These are phyloP conservation scores for Callipepla californica DNA, from an alignment of 2,113 vertebrate genomes.

Conservation along the genomic window DNA sequence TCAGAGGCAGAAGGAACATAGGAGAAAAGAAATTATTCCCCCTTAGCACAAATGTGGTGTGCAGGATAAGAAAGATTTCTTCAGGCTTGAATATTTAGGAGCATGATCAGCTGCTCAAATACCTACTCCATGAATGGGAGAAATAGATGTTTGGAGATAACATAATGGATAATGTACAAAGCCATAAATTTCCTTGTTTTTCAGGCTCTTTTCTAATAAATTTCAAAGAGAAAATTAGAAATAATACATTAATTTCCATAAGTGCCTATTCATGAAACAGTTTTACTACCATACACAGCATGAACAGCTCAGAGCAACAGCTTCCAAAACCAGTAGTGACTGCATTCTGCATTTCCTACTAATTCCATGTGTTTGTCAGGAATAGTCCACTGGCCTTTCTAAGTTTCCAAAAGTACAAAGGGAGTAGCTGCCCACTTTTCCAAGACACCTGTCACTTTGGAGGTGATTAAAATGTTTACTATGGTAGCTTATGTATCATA, in stretches of 20 bases:
- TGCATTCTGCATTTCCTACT: neutral
- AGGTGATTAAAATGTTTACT: neutral
- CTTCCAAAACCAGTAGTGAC: neutral
- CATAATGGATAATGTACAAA: neutral
- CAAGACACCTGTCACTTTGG: neutral
- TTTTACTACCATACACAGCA: neutral
- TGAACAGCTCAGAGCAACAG: neutral
- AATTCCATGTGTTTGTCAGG: neutral
- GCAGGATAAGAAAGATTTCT: neutral
- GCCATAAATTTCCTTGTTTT: neutral
- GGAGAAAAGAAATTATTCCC: neutral
- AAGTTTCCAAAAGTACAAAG: neutral
- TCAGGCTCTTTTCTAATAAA: neutral
- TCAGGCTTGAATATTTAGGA: neutral
- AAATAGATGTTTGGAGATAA: neutral
- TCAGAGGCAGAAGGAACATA: fast-evolving
- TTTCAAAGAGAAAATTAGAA: neutral
- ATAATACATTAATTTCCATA: neutral
- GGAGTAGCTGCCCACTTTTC: neutral
- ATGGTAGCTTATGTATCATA: neutral
- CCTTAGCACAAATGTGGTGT: neutral
- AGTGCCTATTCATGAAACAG: neutral
- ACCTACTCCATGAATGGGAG: neutral
- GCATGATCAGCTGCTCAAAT: neutral
- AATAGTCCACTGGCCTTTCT: neutral